Conservation (phyloP, 2,113 vertebrate genomes). For the Anolis carolinensis region DNA sequence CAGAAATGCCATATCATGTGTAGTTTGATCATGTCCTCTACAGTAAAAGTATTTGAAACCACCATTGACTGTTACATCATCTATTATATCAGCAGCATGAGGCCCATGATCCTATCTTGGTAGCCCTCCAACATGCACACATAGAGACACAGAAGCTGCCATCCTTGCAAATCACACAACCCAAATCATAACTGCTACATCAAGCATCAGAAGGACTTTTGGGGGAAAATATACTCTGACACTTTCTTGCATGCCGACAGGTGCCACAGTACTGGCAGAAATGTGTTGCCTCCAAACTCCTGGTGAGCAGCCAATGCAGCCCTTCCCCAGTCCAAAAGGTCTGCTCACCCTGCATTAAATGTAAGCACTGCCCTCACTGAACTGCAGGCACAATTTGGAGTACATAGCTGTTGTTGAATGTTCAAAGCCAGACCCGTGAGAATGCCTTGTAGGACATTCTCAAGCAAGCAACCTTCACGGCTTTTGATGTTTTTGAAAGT, state of each 20-base stretch:
- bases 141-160: neutral
- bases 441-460: neutral
- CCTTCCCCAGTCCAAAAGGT: too few relatives aligned
- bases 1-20: neutral
- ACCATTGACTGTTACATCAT: neutral
- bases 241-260: too few relatives aligned
- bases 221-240: too few relatives aligned
- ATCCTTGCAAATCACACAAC: neutral
- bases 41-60: neutral
- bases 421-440: neutral
- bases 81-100: neutral
- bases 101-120: neutral
- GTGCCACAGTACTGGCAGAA: too few relatives aligned
- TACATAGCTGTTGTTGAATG: neutral
- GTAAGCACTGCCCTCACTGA: rapidly evolving
- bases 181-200: neutral
- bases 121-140: neutral
- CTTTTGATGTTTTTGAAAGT: neutral
- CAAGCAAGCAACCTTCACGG: neutral
- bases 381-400: neutral
- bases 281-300: too few relatives aligned
- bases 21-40: neutral
- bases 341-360: too few relatives aligned
- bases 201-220: too few relatives aligned
- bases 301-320: too few relatives aligned